A percentile compares a stretch with the other conserved stretches of the same genome.
phyloP scores from a whole-genome alignment of 2,113 vertebrate species.

The Carollia perspicillata region DNA sequence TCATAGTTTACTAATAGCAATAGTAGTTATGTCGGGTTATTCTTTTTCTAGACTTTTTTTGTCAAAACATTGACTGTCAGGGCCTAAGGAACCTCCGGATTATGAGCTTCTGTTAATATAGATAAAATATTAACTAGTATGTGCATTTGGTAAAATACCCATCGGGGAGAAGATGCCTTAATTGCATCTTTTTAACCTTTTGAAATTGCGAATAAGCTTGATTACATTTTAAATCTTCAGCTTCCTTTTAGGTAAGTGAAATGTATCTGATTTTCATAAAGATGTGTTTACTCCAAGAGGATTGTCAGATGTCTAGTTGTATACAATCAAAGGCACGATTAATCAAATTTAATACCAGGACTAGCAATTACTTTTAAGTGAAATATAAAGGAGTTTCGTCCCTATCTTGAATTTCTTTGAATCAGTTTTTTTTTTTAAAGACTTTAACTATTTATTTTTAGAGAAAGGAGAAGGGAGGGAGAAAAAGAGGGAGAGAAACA shows the following conservation, averaged over 20 bases:
- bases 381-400: not conserved
- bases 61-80: constrained; percentile 40
- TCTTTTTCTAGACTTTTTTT: constrained; percentile 56
- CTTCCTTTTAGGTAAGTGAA: not conserved
- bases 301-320: not conserved
- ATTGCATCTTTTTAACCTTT: not conserved
- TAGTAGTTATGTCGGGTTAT: not conserved
- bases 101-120: not conserved
- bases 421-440: not conserved
- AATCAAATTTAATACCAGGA: not conserved
- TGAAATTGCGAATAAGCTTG: not conserved
- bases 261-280: not conserved
- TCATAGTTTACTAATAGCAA: constrained; percentile 48
- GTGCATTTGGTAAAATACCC: not conserved
- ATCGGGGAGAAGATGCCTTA: not conserved
- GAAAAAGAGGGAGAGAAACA: too few relatives aligned
- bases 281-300: not conserved
- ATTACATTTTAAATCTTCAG: constrained; percentile 18
- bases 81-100: not conserved
- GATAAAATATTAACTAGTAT: constrained; percentile 14
- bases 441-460: too few relatives aligned
- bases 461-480: too few relatives aligned
- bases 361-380: not conserved
- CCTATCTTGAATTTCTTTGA: not conserved
- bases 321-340: not conserved